Percentiles rank a stretch among this genome's conserved stretches.
These are phyloP conservation scores for Ochlodes sylvanus DNA, from an alignment of 2,888 invertebrate species.

Conservation along the genomic window DNA sequence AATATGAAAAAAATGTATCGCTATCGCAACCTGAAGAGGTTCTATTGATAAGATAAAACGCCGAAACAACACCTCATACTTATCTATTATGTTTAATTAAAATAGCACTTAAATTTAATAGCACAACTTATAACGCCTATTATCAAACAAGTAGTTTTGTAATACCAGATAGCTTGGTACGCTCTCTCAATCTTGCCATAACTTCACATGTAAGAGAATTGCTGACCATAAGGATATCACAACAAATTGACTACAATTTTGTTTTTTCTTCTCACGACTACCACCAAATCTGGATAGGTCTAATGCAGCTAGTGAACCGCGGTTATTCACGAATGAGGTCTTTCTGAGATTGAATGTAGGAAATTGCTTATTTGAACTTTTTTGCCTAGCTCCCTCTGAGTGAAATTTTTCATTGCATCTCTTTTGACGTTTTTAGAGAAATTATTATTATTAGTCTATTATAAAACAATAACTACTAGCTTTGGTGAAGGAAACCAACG, in stretches of 20 bases:
- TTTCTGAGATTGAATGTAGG: conserved; percentile 54
- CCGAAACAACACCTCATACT: too few relatives aligned
- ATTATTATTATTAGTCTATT: neutral
- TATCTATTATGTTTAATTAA: too few relatives aligned
- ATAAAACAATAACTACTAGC: too few relatives aligned
- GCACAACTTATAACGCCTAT: neutral
- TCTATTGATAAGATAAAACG: too few relatives aligned
- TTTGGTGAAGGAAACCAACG: too few relatives aligned
- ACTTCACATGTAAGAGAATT: conserved; percentile 71
- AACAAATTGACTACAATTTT: conserved; percentile 80
- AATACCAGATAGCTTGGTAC: conserved; percentile 34
- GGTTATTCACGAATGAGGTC: conserved; percentile 66
- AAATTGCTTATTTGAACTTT: conserved; percentile 75
- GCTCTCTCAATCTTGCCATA: conserved; percentile 56
- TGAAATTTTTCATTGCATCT: conserved; percentile 3
- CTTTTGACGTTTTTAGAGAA: conserved; percentile 31
- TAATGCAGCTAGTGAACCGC: conserved; percentile 59
- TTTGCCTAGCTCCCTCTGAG: conserved; percentile 54
- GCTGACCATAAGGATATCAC: conserved; percentile 78
- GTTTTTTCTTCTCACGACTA: conserved; percentile 81
- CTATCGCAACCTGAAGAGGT: too few relatives aligned
- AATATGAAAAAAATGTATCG: too few relatives aligned
- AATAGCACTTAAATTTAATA: neutral
- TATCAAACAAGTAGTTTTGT: neutral
- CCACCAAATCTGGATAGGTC: conserved; percentile 68